phyloP scores from a whole-genome alignment of 1,140 invertebrate genomes.

The Arion vulgaris region DNA sequence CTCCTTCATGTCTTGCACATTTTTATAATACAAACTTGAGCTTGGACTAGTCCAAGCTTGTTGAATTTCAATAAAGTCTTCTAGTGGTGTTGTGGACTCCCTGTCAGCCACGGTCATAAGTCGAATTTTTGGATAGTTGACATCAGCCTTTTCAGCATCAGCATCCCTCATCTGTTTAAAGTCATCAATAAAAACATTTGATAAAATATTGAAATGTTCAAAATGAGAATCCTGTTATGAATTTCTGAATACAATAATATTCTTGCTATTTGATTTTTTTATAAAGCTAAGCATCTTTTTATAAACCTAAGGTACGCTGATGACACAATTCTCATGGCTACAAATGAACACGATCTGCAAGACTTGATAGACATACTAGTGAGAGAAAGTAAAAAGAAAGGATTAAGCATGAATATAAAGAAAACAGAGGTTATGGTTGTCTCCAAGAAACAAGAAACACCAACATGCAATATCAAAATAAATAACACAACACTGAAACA shows the following conservation, averaged over 20 bases:
- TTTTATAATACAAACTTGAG: constrained; percentile 42
- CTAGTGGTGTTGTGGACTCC: constrained; percentile 33
- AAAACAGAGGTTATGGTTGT: too few species aligned
- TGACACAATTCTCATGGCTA: too few species aligned
- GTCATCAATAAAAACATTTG: not conserved
- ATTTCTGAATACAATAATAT: not conserved
- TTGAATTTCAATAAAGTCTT: constrained; percentile 40
- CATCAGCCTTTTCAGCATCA: constrained; percentile 44
- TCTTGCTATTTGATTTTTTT: not conserved
- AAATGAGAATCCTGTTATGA: not conserved
- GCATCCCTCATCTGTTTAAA: constrained; percentile 49
- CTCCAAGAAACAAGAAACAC: too few species aligned
- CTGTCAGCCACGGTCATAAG: constrained; percentile 49
- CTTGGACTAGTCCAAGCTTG: constrained; percentile 53
- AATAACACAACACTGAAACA: too few species aligned
- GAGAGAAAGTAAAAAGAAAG: too few species aligned
- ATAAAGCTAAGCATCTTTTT: not conserved
- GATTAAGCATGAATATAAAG: too few species aligned
- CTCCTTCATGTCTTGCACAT: not conserved
- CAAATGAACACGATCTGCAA: too few species aligned
- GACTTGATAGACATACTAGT: too few species aligned
- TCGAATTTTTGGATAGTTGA: constrained; percentile 52
- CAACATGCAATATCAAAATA: too few species aligned
- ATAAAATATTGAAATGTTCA: not conserved
- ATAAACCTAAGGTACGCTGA: too few species aligned